Evolutionary conservation across 2,797 vertebrate genomes (phyloP).

Genomic region (Carcharodon carcharias): DNA sequence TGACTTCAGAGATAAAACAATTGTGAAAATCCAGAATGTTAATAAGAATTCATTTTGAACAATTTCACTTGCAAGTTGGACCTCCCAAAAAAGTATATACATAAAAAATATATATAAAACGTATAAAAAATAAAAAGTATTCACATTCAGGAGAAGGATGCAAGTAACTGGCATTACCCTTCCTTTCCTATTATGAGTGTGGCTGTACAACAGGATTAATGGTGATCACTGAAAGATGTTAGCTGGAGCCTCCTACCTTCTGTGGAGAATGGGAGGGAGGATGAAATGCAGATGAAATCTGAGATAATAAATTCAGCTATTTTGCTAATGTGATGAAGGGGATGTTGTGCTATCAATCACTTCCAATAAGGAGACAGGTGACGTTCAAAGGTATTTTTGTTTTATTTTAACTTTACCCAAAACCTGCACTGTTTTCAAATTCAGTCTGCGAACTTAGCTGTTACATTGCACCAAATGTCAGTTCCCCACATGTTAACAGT

Average conservation of each 20-base stretch:
- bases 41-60: background rate
- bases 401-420: background rate
- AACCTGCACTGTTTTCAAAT: background rate
- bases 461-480: background rate
- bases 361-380: background rate
- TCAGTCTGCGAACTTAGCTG: background rate
- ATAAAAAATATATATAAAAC: background rate
- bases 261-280: background rate
- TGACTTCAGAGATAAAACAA: background rate
- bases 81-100: background rate
- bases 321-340: background rate
- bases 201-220: background rate
- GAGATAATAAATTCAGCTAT: background rate
- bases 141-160: background rate
- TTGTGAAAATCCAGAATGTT: background rate
- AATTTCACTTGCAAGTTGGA: background rate
- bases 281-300: background rate
- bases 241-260: no score
- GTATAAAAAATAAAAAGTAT: background rate
- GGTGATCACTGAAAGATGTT: background rate
- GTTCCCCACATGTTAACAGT: background rate
- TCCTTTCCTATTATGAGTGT: background rate
- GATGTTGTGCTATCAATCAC: background rate
- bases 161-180: background rate
- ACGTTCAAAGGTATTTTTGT: background rate